Percentiles rank a stretch among this genome's conserved stretches.
Evolutionary conservation across 2,888 invertebrate genomes (phyloP).

Genomic region (Diadegma fenestrale): DNA sequence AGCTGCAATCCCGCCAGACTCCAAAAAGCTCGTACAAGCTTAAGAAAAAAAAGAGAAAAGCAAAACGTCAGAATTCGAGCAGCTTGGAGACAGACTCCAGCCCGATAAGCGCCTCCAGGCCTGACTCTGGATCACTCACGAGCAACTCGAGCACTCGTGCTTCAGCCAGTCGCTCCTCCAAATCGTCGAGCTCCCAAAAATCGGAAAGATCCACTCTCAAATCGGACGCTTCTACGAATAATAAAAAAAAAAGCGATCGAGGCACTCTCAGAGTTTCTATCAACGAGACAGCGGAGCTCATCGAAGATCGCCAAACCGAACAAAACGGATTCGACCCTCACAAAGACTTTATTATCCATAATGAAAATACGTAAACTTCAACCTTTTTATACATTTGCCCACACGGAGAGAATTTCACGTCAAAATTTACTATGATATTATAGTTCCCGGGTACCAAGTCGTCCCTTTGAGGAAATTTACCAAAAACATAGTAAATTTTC

Average conservation of each 20-base stretch:
- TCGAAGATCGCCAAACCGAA: constrained; percentile 78
- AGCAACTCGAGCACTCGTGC: constrained; percentile 77
- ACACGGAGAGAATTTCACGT: no score
- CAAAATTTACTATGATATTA: no score
- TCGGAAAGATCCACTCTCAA: constrained; percentile 75
- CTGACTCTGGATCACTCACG: constrained; percentile 79
- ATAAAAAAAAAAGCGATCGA: constrained; percentile 81
- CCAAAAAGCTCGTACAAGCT: constrained; percentile 55
- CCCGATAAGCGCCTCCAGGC: constrained; percentile 74
- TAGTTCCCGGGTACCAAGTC: no score
- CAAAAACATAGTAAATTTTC: no score
- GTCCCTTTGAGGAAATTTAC: no score
- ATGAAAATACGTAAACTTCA: not conserved
- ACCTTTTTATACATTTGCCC: not conserved
- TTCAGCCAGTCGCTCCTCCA: constrained; percentile 75
- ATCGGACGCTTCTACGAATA: constrained; percentile 74
- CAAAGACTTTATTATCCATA: not conserved
- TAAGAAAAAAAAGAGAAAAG: constrained; percentile 73
- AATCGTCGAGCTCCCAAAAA: constrained; percentile 74
- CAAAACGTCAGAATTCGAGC: constrained; percentile 73
- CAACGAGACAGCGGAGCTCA: constrained; percentile 85
- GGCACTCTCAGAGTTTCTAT: constrained; percentile 84
- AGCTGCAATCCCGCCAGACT: constrained; percentile 68
- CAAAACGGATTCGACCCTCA: constrained; percentile 52
- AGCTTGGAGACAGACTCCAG: constrained; percentile 79